Percentiles rank a stretch among this genome's conserved stretches.
Evolutionary conservation across 2,113 vertebrate genomes (phyloP).

Genomic region (Serinus canaria): DNA sequence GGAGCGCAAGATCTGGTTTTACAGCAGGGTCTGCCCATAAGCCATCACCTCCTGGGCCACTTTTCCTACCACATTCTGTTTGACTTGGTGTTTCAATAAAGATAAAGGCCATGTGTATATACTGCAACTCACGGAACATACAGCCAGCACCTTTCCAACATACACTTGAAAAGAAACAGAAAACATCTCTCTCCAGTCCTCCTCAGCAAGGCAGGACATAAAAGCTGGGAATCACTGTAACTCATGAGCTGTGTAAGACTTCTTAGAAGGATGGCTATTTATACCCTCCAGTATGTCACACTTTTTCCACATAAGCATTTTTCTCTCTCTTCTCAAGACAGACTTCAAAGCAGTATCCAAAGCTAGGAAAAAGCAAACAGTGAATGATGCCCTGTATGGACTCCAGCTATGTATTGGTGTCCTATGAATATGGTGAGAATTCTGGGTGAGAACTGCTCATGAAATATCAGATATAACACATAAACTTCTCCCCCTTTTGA

Average conservation of each 20-base stretch:
- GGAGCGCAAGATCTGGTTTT: rapidly evolving
- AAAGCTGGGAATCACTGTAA: neutral
- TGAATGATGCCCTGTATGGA: neutral
- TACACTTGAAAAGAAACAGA: neutral
- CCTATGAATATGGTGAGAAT: neutral
- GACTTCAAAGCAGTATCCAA: neutral
- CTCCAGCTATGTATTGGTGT: neutral
- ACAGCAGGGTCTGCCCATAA: neutral
- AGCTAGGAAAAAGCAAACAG: neutral
- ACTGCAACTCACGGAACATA: neutral
- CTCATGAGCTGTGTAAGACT: neutral
- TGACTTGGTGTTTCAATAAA: neutral
- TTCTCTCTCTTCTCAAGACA: neutral
- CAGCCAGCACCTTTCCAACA: neutral
- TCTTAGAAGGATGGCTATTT: neutral
- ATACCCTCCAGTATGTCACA: neutral
- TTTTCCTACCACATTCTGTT: neutral
- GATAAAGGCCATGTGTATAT: neutral
- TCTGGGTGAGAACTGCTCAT: neutral
- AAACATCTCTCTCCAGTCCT: neutral
- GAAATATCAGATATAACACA: neutral
- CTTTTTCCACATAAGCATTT: neutral
- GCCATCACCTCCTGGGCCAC: neutral
- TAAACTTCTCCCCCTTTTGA: neutral
- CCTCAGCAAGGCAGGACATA: neutral